A percentile compares a stretch with the other conserved stretches of the same genome.
Conservation (phyloP, 2,888 invertebrate species). For the Cyclophora punctaria region DNA sequence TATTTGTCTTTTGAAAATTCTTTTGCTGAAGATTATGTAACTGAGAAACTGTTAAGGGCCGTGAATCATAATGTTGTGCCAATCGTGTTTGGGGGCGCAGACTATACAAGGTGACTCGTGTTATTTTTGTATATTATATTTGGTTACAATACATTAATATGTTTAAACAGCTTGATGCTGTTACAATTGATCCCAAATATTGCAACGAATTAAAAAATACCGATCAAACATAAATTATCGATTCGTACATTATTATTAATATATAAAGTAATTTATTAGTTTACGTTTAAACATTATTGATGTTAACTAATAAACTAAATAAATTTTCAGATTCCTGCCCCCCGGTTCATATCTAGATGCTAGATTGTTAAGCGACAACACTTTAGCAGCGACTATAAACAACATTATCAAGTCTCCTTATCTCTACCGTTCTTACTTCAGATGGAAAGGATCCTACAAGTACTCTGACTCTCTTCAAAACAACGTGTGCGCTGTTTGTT, state of each 20-base stretch:
- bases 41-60: slow-evolving; percentile 77
- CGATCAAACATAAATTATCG: too few relatives aligned
- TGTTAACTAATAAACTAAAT: too few relatives aligned
- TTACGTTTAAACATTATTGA: too few relatives aligned
- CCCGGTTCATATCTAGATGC: slow-evolving; percentile 55
- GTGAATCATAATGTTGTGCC: slow-evolving; percentile 77
- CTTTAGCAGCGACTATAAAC: slow-evolving; percentile 39
- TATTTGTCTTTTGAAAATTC: slow-evolving; percentile 84
- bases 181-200: too few relatives aligned
- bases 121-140: too few relatives aligned
- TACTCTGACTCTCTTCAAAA: slow-evolving; percentile 33
- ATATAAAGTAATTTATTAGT: too few relatives aligned
- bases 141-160: too few relatives aligned
- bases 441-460: slow-evolving; percentile 41
- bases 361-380: slow-evolving; percentile 17
- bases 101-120: slow-evolving; percentile 68
- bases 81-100: slow-evolving; percentile 79
- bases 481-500: slow-evolving; percentile 46
- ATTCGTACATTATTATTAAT: too few relatives aligned
- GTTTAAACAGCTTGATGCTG: too few relatives aligned
- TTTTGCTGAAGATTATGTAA: slow-evolving; percentile 72
- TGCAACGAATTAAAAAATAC: too few relatives aligned
- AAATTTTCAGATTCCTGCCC: slow-evolving; percentile 44
- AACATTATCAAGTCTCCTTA: slow-evolving; percentile 31
- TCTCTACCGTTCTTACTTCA: slow-evolving; percentile 39